phyloP scores from a whole-genome alignment of 2,113 vertebrate genomes.

The Diadophis punctatus region DNA sequence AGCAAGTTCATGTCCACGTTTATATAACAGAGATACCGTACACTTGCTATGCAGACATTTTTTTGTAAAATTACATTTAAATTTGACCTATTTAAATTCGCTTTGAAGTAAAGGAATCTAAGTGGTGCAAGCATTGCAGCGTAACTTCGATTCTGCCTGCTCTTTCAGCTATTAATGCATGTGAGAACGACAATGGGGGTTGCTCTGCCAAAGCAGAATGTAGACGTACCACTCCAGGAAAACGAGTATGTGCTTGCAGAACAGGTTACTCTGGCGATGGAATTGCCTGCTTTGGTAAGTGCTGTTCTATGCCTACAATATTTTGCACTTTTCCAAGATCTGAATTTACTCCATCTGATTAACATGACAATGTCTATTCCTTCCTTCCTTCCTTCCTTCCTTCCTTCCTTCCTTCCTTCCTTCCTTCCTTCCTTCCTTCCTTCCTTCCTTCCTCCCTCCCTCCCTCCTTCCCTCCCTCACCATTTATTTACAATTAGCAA shows the following conservation, averaged over 20 bases:
- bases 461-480: not conserved
- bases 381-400: not conserved
- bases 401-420: not conserved
- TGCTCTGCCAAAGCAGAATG: conserved; percentile 82
- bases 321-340: not conserved
- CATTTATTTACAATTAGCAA: not conserved
- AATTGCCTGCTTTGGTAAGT: conserved; percentile 80
- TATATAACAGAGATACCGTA: not conserved
- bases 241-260: conserved; percentile 74
- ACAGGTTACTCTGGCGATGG: conserved; percentile 81
- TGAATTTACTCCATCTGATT: not conserved
- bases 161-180: conserved; percentile 76
- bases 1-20: not conserved
- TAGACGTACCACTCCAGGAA: conserved; percentile 80
- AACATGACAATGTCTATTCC: not conserved
- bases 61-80: not conserved
- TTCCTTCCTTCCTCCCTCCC: not conserved
- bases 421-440: too few species aligned
- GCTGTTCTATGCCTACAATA: accelerated
- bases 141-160: not conserved
- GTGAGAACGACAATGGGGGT: conserved; percentile 75
- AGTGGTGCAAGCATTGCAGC: not conserved
- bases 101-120: not conserved
- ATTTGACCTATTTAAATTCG: not conserved
- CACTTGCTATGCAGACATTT: not conserved